phyloP scores from a whole-genome alignment of 2,797 vertebrate species.

The Xyrichtys novacula region DNA sequence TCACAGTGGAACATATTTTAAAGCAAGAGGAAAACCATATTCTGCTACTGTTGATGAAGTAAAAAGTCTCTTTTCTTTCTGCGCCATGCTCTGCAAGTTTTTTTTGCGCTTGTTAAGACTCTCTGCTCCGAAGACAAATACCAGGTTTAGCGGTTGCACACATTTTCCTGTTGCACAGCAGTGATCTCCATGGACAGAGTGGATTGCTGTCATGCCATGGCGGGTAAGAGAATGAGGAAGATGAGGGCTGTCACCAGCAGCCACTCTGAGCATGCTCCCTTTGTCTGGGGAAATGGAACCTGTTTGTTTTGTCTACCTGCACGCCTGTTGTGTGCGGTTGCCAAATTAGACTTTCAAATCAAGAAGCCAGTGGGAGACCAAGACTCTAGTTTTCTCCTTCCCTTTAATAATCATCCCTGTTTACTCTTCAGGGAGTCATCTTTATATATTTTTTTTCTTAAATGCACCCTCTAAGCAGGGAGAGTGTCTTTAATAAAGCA shows the following conservation, averaged over 20 bases:
- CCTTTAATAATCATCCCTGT: conserved; percentile 89
- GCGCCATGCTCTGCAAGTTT: conserved; percentile 23
- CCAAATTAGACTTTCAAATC: conserved; percentile 90
- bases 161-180: conserved; percentile 70
- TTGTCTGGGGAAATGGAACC: conserved; percentile 77
- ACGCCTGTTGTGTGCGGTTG: conserved; percentile 83
- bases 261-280: conserved; percentile 79
- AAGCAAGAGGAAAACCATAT: neutral
- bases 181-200: conserved; percentile 67
- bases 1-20: conserved; percentile 7
- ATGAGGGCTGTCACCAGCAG: conserved; percentile 75
- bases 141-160: conserved; percentile 59
- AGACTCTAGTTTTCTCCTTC: conserved; percentile 83
- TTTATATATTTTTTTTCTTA: conserved; percentile 83
- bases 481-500: conserved; percentile 85
- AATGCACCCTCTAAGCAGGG: conserved; percentile 82
- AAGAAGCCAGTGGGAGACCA: conserved; percentile 84
- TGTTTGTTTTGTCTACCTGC: conserved; percentile 87
- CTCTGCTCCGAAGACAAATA: conserved; percentile 42
- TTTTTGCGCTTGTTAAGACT: conserved; percentile 51
- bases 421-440: conserved; percentile 88
- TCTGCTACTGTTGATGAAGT: neutral
- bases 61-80: conserved; percentile 22
- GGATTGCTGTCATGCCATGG: conserved; percentile 73
- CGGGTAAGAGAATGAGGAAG: conserved; percentile 66